Evolutionary conservation across 2,113 vertebrate genomes (phyloP).

Genomic region (Rhinogobius similis): DNA sequence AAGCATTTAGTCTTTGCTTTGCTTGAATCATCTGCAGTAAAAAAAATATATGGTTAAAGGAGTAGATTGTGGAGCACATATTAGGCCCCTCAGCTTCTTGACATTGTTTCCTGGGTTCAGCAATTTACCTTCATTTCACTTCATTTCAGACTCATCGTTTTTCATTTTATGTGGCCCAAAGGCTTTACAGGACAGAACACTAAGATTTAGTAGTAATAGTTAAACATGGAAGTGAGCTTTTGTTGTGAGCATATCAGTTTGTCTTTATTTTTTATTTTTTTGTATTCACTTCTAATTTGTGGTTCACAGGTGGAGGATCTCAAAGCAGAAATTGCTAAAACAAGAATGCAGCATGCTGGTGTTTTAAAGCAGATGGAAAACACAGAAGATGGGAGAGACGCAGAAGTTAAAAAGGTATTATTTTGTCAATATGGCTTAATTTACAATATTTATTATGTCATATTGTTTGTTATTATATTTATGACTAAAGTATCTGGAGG

Average conservation of each 20-base stretch:
- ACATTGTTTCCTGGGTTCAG: too few relatives aligned
- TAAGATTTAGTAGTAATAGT: too few relatives aligned
- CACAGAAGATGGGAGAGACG: conserved; percentile 64
- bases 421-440: not conserved
- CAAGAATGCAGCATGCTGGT: conserved; percentile 73
- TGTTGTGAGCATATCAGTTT: not conserved
- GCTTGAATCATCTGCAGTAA: too few relatives aligned
- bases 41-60: not conserved
- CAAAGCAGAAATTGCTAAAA: conserved; percentile 72
- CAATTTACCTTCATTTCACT: too few relatives aligned
- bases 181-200: too few relatives aligned
- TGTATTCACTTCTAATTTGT: not conserved
- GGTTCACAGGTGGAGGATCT: conserved; percentile 76
- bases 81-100: too few relatives aligned
- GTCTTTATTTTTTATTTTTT: not conserved
- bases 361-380: conserved; percentile 71
- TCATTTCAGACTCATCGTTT: too few relatives aligned
- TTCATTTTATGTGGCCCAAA: too few relatives aligned
- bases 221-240: not conserved
- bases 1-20: not conserved
- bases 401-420: conserved; percentile 73
- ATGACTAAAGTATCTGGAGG: too few relatives aligned
- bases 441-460: not conserved
- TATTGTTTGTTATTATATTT: too few relatives aligned
- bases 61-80: too few relatives aligned